A percentile compares a stretch with the other conserved stretches of the same genome.
These are phyloP conservation scores for Cephalopterus ornatus DNA, from an alignment of 2,113 vertebrate genomes.

Conservation along the genomic window DNA sequence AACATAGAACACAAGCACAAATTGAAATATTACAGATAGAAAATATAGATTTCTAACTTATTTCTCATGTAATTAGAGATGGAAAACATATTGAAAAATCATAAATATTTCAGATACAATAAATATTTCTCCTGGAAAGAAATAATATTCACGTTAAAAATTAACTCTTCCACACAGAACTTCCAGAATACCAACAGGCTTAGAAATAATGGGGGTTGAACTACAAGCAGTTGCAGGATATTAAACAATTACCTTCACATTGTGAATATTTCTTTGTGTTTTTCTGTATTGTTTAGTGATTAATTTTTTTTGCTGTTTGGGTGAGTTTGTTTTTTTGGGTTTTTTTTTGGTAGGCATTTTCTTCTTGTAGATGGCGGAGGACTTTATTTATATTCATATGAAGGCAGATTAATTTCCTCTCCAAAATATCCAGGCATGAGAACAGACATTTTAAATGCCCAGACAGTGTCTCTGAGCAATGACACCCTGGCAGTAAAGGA, in stretches of 20 bases:
- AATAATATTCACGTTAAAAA: neutral
- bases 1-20: neutral
- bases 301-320: neutral
- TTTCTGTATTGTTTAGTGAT: neutral
- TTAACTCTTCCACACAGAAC: neutral
- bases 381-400: slow-evolving; percentile 91
- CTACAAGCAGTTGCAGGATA: neutral
- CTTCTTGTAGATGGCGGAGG: slow-evolving; percentile 91
- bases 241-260: neutral
- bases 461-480: slow-evolving; percentile 88
- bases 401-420: slow-evolving; percentile 89
- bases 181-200: neutral
- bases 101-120: neutral
- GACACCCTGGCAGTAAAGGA: slow-evolving; percentile 90
- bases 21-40: neutral
- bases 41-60: neutral
- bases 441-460: slow-evolving; percentile 86
- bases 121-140: neutral
- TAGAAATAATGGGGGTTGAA: neutral
- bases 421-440: slow-evolving; percentile 92
- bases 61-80: neutral
- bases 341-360: slow-evolving; percentile 80
- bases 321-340: neutral
- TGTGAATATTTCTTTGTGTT: neutral
- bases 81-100: neutral